Conservation (phyloP, 1,140 invertebrate genomes). For the Lordiphosa collinella region DNA sequence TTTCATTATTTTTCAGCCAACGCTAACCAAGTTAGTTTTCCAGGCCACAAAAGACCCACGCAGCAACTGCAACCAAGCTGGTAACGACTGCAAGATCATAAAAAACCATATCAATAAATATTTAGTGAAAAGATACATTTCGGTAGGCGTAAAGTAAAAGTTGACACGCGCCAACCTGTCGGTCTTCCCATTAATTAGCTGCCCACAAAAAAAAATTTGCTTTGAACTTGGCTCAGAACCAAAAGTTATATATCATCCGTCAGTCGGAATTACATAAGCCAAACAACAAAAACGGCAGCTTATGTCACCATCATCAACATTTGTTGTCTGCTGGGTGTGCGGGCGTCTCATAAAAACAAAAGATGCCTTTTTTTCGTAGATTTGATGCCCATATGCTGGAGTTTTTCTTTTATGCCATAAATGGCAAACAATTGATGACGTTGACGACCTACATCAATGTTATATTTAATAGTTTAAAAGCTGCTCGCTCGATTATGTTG, state of each 20-base stretch:
- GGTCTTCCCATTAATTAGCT: constrained; percentile 53
- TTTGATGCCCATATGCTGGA: constrained; percentile 31
- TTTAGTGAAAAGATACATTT: constrained; percentile 14
- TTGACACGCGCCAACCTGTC: constrained; percentile 55
- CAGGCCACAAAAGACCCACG: constrained; percentile 41
- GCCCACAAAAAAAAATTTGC: constrained; percentile 14
- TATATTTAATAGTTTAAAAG: constrained; percentile 36
- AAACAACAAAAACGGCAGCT: constrained; percentile 30
- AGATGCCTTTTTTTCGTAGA: constrained; percentile 37
- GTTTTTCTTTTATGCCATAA: constrained; percentile 21
- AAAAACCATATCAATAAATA: constrained; percentile 20
- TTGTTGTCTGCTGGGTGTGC: constrained; percentile 13
- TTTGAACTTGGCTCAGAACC: constrained; percentile 28
- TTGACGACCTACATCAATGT: constrained; percentile 57
- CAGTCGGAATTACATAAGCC: constrained; percentile 18
- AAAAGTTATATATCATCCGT: constrained; percentile 4
- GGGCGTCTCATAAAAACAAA: constrained; percentile 41
- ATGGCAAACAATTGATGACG: constrained; percentile 44
- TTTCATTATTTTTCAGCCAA: constrained; percentile 37
- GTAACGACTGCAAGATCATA: constrained; percentile 14
- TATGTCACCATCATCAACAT: constrained; percentile 33
- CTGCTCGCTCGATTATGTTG: constrained; percentile 17
- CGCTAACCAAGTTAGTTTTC: constrained; percentile 29
- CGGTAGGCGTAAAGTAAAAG: constrained; percentile 15
- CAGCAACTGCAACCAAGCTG: constrained; percentile 25